These are phyloP conservation scores for Delichon dasypus DNA, from an alignment of 2,797 vertebrate species.

Conservation along the genomic window DNA sequence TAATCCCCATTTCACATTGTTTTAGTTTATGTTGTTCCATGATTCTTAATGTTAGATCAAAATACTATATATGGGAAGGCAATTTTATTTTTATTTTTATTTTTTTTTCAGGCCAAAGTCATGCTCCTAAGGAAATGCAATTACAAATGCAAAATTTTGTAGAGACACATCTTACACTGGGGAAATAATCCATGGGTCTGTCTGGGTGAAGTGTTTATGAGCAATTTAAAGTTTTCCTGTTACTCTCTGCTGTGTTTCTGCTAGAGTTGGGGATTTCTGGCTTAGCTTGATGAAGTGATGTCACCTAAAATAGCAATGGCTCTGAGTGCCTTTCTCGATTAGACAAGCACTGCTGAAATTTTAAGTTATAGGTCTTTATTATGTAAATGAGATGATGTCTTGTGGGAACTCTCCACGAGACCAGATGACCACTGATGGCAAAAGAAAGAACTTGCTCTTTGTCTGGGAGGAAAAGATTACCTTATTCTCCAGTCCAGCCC, in stretches of 20 bases:
- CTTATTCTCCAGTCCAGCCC: too few relatives aligned
- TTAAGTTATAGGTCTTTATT: background rate
- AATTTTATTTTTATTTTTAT: background rate
- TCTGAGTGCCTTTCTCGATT: background rate
- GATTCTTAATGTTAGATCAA: background rate
- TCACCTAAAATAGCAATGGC: background rate
- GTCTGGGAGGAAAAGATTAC: too few relatives aligned
- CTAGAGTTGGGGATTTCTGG: background rate
- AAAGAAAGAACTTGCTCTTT: too few relatives aligned
- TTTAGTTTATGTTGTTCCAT: background rate
- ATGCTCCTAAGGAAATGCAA: background rate
- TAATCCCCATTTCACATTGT: background rate
- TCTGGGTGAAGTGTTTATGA: background rate
- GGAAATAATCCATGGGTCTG: background rate
- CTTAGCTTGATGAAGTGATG: background rate
- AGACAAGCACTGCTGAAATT: background rate
- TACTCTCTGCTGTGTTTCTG: background rate
- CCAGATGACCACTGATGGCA: too few relatives aligned
- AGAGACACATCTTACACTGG: background rate
- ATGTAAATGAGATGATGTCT: background rate
- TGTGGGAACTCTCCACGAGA: too few relatives aligned
- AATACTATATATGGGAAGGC: background rate
- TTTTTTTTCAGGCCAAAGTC: background rate
- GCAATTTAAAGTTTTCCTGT: background rate
- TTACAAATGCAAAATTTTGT: background rate